These are phyloP conservation scores for Ophion costatus DNA, from an alignment of 2,888 invertebrate species.

Conservation along the genomic window DNA sequence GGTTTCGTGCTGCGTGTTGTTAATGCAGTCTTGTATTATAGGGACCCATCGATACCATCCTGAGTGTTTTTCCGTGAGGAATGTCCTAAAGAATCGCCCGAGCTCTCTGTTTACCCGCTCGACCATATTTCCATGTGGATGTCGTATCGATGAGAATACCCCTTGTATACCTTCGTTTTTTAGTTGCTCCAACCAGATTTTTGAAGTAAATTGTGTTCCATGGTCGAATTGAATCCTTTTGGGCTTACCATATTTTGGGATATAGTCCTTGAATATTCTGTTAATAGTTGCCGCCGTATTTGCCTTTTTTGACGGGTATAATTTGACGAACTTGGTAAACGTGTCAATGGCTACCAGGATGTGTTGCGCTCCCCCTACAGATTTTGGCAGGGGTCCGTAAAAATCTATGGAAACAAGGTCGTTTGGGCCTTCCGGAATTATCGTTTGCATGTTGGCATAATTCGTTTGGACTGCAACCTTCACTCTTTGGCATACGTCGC, in stretches of 20 bases:
- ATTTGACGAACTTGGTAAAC: constrained; percentile 14
- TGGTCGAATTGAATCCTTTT: constrained; percentile 27
- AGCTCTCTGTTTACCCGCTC: constrained; percentile 18
- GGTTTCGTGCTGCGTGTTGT: neutral
- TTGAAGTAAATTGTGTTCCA: constrained; percentile 26
- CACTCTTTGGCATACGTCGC: neutral
- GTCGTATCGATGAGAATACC: constrained; percentile 23
- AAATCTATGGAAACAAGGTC: constrained; percentile 17
- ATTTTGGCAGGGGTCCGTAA: constrained; percentile 8
- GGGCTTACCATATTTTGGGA: constrained; percentile 15
- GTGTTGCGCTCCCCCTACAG: neutral
- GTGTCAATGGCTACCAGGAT: constrained; percentile 18
- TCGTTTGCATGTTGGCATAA: neutral
- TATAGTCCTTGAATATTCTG: neutral
- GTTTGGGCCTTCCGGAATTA: neutral
- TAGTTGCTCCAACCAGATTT: neutral
- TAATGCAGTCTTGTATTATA: constrained; percentile 1
- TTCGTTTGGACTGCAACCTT: neutral
- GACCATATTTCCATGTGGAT: constrained; percentile 25
- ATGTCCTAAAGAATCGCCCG: constrained; percentile 17
- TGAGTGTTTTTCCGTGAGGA: neutral
- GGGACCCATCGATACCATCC: constrained; percentile 7
- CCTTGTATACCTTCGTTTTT: neutral
- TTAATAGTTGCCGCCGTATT: neutral
- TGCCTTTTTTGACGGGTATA: neutral